These are phyloP conservation scores for Ostrea edulis DNA, from an alignment of 1,140 invertebrate species.

Conservation along the genomic window DNA sequence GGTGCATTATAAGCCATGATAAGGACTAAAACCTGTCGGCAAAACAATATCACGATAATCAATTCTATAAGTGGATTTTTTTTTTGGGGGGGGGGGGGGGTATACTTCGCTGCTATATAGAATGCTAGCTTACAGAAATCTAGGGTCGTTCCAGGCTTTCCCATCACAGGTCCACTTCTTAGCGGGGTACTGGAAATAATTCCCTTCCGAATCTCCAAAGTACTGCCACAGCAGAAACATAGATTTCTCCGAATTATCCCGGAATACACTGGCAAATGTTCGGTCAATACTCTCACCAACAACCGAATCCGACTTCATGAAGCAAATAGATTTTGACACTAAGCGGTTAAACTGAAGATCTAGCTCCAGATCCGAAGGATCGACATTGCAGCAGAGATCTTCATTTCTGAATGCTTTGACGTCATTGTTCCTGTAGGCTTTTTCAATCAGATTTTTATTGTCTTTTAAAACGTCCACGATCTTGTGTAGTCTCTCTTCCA, in stretches of 20 bases:
- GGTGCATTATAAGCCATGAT: no score
- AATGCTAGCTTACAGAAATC: constrained; percentile 49
- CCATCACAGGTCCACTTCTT: constrained; percentile 24
- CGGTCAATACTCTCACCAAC: neutral
- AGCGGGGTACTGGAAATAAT: constrained; percentile 51
- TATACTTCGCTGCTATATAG: no score
- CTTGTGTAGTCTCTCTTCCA: neutral
- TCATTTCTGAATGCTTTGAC: neutral
- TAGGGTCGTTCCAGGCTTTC: neutral
- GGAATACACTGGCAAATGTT: neutral
- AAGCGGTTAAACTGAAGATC: constrained; percentile 19
- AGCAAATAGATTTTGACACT: constrained; percentile 19
- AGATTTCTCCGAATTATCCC: constrained; percentile 25
- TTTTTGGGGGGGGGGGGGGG: no score
- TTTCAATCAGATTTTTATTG: constrained; percentile 45
- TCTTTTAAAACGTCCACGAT: constrained; percentile 19
- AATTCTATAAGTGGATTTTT: no score
- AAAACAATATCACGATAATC: no score
- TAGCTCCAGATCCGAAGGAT: neutral
- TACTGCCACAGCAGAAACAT: constrained; percentile 45
- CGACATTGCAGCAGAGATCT: neutral
- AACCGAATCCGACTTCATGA: neutral
- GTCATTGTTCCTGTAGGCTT: neutral
- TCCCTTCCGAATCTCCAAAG: constrained; percentile 47
- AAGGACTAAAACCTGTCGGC: no score